These are phyloP conservation scores for Busseola fusca DNA, from an alignment of 2,888 invertebrate species.

Conservation along the genomic window DNA sequence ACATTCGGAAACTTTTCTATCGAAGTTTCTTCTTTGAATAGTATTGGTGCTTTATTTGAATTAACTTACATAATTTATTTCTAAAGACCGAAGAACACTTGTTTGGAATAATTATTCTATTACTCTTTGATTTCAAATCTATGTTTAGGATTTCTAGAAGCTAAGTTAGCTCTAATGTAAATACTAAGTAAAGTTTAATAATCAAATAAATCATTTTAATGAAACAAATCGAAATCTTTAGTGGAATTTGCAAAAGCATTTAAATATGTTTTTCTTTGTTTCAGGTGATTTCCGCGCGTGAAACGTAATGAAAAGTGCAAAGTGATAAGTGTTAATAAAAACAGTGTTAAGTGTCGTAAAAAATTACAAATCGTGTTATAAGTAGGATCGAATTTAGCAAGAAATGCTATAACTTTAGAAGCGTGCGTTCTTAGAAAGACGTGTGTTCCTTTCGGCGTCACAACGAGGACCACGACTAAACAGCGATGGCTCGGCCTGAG, in stretches of 20 bases:
- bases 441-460: conserved; percentile 66
- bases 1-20: conserved; percentile 6
- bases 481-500: conserved; percentile 88
- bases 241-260: background rate
- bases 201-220: background rate
- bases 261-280: conserved; percentile 44
- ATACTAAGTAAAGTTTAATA: background rate
- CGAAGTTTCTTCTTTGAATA: conserved; percentile 11
- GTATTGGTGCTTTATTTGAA: background rate
- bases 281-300: conserved; percentile 40
- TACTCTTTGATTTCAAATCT: background rate
- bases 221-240: background rate
- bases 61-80: conserved; percentile 7
- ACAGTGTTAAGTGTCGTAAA: conserved; percentile 41
- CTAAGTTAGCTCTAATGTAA: background rate
- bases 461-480: conserved; percentile 82
- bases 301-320: conserved; percentile 19
- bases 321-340: conserved; percentile 34
- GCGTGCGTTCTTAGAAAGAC: conserved; percentile 48
- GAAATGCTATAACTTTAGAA: conserved; percentile 50
- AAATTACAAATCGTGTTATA: background rate
- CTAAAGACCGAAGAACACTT: background rate
- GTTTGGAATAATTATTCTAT: background rate
- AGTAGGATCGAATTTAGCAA: conserved; percentile 2
- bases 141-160: background rate